Evolutionary conservation across 2,113 vertebrate genomes (phyloP).

Genomic region (Riparia riparia): DNA sequence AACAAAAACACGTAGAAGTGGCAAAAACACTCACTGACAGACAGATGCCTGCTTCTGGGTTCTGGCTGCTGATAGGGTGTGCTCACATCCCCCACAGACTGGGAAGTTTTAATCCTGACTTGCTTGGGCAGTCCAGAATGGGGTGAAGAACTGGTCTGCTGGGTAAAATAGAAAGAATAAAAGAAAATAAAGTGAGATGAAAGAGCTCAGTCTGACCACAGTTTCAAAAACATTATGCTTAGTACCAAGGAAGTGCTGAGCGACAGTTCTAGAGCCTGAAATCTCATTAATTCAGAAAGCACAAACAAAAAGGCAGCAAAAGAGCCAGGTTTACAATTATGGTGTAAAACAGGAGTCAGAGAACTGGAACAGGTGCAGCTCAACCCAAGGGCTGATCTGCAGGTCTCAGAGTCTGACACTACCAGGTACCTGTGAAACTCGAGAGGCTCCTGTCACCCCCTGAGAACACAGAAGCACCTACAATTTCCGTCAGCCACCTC

Average conservation of each 20-base stretch:
- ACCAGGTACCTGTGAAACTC: not conserved
- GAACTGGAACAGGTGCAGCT: not conserved
- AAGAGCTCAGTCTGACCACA: not conserved
- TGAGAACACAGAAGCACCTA: not conserved
- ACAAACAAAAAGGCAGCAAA: not conserved
- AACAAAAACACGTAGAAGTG: not conserved
- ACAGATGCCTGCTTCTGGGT: conserved; percentile 91
- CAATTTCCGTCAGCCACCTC: not conserved
- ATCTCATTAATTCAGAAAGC: not conserved
- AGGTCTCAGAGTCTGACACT: not conserved
- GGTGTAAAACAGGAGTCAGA: not conserved
- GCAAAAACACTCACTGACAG: conserved; percentile 86
- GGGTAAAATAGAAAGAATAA: conserved; percentile 25
- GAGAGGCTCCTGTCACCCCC: not conserved
- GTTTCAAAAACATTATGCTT: not conserved
- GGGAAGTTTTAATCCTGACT: conserved; percentile 95
- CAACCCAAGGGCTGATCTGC: too few relatives aligned
- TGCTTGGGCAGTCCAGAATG: conserved; percentile 87
- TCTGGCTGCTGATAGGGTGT: conserved; percentile 86
- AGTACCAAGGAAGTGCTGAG: not conserved
- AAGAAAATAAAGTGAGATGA: not conserved
- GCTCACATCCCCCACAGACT: conserved; percentile 91
- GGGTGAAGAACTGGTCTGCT: conserved; percentile 80
- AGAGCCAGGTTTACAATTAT: not conserved
- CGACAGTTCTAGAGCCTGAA: not conserved